These are phyloP conservation scores for Ormyrus labotus DNA, from an alignment of 2,888 invertebrate genomes.

Conservation along the genomic window DNA sequence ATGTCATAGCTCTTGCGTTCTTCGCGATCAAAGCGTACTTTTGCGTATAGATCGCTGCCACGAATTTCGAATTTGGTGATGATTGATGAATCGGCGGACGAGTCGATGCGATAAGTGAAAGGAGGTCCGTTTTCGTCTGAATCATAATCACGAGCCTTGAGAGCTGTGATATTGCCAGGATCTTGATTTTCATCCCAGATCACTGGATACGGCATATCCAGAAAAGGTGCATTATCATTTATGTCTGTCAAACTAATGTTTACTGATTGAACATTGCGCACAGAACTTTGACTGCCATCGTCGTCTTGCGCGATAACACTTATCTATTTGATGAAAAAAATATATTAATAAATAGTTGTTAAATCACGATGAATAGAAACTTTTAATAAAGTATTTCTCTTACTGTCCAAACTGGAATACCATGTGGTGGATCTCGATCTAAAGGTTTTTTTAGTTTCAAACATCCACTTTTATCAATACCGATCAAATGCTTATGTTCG, in stretches of 20 bases:
- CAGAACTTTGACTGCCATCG: slow-evolving; percentile 80
- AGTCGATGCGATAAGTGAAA: slow-evolving; percentile 85
- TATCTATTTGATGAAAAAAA: slow-evolving; percentile 64
- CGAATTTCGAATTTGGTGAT: slow-evolving; percentile 84
- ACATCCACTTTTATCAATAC: slow-evolving; percentile 86
- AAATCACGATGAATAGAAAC: not conserved
- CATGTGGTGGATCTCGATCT: slow-evolving; percentile 93
- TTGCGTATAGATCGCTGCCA: slow-evolving; percentile 83
- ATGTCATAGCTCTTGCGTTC: slow-evolving; percentile 90
- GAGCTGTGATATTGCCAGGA: slow-evolving; percentile 81
- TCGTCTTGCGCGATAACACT: slow-evolving; percentile 85
- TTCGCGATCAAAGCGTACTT: slow-evolving; percentile 90
- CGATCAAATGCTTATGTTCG: slow-evolving; percentile 83
- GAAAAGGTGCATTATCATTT: slow-evolving; percentile 95
- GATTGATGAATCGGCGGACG: slow-evolving; percentile 81
- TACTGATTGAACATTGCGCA: slow-evolving; percentile 82
- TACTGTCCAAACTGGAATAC: slow-evolving; percentile 85
- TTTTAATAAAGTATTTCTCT: slow-evolving; percentile 31
- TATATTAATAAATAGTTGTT: not conserved
- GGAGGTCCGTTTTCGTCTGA: slow-evolving; percentile 91
- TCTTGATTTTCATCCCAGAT: slow-evolving; percentile 89
- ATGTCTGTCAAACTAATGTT: slow-evolving; percentile 84
- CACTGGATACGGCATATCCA: slow-evolving; percentile 88
- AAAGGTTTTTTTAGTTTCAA: slow-evolving; percentile 85
- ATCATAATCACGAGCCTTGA: slow-evolving; percentile 89